phyloP scores from a whole-genome alignment of 2,888 invertebrate genomes.

The Mechanitis mazaeus region DNA sequence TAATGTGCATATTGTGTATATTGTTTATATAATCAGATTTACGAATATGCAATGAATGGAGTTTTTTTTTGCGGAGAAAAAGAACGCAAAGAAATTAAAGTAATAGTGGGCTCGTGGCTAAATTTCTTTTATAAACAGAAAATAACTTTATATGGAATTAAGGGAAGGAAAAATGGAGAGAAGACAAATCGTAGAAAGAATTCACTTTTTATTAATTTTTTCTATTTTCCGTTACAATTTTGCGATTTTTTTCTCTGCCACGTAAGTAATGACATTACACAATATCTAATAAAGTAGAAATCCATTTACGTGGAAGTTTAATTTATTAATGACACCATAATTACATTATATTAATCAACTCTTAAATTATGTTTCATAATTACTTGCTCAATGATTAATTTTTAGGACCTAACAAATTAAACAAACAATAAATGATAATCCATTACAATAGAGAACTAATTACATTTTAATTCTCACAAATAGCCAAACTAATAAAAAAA shows the following conservation, averaged over 20 bases:
- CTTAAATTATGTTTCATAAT: slow-evolving; percentile 68
- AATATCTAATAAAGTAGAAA: slow-evolving; percentile 74
- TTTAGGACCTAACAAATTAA: slow-evolving; percentile 63
- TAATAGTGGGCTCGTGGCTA: not conserved
- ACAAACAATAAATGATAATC: slow-evolving; percentile 38
- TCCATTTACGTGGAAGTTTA: slow-evolving; percentile 70
- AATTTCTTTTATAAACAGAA: not conserved
- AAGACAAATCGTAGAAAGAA: slow-evolving; percentile 69
- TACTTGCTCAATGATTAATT: slow-evolving; percentile 66
- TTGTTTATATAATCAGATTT: no score
- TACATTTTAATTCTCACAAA: slow-evolving; percentile 32
- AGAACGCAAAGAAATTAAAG: not conserved
- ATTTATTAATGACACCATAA: slow-evolving; percentile 72
- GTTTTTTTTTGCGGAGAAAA: not conserved
- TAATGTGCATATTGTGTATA: no score
- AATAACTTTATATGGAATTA: slow-evolving; percentile 2
- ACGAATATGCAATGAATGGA: not conserved
- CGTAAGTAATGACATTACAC: slow-evolving; percentile 65
- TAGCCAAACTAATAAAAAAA: slow-evolving; percentile 36
- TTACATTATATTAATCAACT: slow-evolving; percentile 65
- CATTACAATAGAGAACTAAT: slow-evolving; percentile 46
- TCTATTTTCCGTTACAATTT: slow-evolving; percentile 73
- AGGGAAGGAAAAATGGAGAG: slow-evolving; percentile 25
- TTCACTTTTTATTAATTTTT: slow-evolving; percentile 72
- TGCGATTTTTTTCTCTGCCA: slow-evolving; percentile 73